Conservation (phyloP, 2,113 vertebrate genomes). For the Cinclus cinclus region DNA sequence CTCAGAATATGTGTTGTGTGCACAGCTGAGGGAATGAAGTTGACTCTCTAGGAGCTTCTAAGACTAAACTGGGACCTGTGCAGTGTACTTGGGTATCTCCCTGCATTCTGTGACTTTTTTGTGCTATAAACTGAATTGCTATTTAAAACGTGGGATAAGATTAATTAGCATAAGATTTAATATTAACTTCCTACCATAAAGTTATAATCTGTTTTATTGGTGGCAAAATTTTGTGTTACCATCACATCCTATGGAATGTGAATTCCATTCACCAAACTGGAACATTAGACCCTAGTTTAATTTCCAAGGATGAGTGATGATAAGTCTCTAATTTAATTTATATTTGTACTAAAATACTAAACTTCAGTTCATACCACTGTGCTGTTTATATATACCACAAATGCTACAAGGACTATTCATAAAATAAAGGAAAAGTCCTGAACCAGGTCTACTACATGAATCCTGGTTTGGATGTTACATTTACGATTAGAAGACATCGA, state of each 20-base stretch:
- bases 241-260: neutral
- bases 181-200: neutral
- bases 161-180: neutral
- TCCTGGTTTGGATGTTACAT: neutral
- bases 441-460: neutral
- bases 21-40: neutral
- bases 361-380: neutral
- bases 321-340: neutral
- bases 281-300: neutral
- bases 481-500: constrained; percentile 30
- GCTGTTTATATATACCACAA: neutral
- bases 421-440: neutral
- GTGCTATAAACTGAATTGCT: neutral
- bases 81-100: neutral
- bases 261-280: neutral
- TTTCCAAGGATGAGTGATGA: neutral
- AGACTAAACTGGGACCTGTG: neutral
- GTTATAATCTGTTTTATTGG: neutral
- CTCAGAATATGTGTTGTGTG: neutral
- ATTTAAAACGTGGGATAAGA: neutral
- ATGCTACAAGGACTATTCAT: neutral
- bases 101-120: neutral
- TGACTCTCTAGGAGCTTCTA: neutral
- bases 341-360: neutral
- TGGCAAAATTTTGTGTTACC: neutral